Percentiles rank a stretch among this genome's conserved stretches.
phyloP scores from a whole-genome alignment of 2,888 invertebrate species.

The Melanostoma scalare region DNA sequence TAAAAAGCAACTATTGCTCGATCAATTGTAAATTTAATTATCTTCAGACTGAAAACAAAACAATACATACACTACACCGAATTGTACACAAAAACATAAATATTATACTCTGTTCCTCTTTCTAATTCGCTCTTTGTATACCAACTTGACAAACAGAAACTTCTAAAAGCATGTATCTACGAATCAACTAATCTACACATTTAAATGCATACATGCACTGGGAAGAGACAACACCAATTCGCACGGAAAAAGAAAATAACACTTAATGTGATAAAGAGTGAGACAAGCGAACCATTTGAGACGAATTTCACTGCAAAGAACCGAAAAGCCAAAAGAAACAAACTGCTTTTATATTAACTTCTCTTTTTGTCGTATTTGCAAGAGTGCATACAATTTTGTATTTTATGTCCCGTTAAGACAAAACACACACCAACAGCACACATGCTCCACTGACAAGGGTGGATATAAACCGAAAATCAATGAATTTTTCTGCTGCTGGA shows the following conservation, averaged over 20 bases:
- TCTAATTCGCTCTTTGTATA: conserved; percentile 9
- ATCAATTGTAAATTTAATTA: conserved; percentile 17
- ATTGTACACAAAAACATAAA: conserved; percentile 64
- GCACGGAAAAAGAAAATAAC: conserved; percentile 56
- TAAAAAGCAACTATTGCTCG: conserved; percentile 8
- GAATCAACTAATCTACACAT: conserved; percentile 51
- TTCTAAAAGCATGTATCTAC: too few species aligned
- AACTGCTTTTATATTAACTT: conserved; percentile 46
- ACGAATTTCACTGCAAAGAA: conserved; percentile 43
- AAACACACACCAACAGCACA: conserved; percentile 40
- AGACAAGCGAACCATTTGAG: too few species aligned
- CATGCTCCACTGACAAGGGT: conserved; percentile 47
- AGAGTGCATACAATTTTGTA: conserved; percentile 43
- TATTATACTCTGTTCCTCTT: conserved; percentile 41
- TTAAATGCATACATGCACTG: conserved; percentile 47
- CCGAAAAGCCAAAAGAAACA: conserved; percentile 44
- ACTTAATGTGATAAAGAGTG: conserved; percentile 19
- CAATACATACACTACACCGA: conserved; percentile 36
- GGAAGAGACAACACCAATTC: conserved; percentile 53
- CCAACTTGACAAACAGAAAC: conserved; percentile 4
- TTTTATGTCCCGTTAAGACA: conserved; percentile 3
- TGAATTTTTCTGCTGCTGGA: conserved; percentile 64
- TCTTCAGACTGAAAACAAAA: conserved; percentile 15
- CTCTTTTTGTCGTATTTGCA: conserved; percentile 24
- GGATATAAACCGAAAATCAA: conserved; percentile 70